phyloP scores from a whole-genome alignment of 2,113 vertebrate genomes.

The Macroglossus sobrinus region DNA sequence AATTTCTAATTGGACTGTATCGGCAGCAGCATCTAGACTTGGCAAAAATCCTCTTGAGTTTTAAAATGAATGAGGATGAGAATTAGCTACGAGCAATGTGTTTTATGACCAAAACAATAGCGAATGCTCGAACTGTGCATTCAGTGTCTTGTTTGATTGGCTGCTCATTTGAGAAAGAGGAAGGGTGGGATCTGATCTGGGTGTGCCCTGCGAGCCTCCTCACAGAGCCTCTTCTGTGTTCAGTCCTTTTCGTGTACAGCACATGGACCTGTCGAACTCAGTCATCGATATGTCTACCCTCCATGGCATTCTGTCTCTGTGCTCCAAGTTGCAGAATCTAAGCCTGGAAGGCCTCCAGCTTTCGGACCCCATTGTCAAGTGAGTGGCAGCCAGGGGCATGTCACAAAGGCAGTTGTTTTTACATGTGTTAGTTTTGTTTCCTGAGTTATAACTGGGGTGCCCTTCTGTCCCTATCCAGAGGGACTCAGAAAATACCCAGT shows the following conservation, averaged over 20 bases:
- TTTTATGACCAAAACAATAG: not conserved
- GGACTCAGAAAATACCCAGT: not conserved
- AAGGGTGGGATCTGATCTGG: not conserved
- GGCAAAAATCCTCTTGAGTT: not conserved
- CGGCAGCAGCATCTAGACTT: not conserved
- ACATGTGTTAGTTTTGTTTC: not conserved
- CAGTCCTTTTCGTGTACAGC: conserved; percentile 86
- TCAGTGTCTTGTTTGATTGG: not conserved
- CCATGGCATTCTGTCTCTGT: conserved; percentile 84
- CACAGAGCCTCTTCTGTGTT: not conserved
- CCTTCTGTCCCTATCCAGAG: not conserved
- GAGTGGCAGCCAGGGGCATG: conserved; percentile 48
- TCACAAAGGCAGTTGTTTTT: not conserved
- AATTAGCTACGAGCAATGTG: not conserved
- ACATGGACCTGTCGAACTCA: conserved; percentile 92
- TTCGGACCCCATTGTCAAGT: conserved; percentile 89
- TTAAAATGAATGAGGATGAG: not conserved
- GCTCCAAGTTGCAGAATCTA: conserved; percentile 86
- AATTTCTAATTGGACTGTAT: not conserved
- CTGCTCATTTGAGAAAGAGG: not conserved
- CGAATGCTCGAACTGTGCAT: not conserved
- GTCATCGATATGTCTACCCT: conserved; percentile 83
- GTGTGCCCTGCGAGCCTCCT: not conserved
- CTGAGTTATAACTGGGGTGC: not conserved
- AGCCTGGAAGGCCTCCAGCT: conserved; percentile 92